A percentile compares a stretch with the other conserved stretches of the same genome.
Evolutionary conservation across 2,797 vertebrate species (phyloP).

Genomic region (Hippocampus kuda): DNA sequence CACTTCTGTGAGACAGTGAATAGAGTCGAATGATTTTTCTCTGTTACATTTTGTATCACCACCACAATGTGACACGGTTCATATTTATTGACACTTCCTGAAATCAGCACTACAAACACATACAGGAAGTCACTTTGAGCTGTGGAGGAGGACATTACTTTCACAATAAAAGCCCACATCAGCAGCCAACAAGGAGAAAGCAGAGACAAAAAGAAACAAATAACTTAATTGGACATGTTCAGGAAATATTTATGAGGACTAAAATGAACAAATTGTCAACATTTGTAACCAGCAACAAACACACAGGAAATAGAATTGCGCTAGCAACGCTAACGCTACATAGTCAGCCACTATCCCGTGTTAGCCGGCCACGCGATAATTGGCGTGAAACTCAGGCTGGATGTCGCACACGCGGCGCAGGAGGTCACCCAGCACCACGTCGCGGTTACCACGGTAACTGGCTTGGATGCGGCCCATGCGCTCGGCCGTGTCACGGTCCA

Average conservation of each 20-base stretch:
- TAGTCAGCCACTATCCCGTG: background rate
- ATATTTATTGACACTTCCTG: background rate
- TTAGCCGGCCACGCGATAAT: conserved; percentile 69
- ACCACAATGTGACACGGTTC: background rate
- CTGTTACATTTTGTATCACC: background rate
- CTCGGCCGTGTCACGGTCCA: conserved; percentile 66
- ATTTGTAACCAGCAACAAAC: background rate
- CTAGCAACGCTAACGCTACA: background rate
- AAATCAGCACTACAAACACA: background rate
- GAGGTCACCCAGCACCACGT: conserved; percentile 63
- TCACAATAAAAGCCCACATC: background rate
- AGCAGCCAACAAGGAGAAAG: background rate
- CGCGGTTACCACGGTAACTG: conserved; percentile 67
- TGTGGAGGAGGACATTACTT: background rate
- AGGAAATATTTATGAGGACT: background rate
- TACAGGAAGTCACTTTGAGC: background rate
- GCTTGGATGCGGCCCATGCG: conserved; percentile 64
- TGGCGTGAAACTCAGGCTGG: conserved; percentile 69
- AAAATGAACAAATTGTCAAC: background rate
- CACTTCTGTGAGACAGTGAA: background rate
- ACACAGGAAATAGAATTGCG: background rate
- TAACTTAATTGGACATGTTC: background rate
- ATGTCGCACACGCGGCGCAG: conserved; percentile 70
- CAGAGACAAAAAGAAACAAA: background rate
- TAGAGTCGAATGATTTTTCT: background rate